Conservation (phyloP, 2,888 invertebrate genomes). For the Liopterus haemorrhoidalis region DNA sequence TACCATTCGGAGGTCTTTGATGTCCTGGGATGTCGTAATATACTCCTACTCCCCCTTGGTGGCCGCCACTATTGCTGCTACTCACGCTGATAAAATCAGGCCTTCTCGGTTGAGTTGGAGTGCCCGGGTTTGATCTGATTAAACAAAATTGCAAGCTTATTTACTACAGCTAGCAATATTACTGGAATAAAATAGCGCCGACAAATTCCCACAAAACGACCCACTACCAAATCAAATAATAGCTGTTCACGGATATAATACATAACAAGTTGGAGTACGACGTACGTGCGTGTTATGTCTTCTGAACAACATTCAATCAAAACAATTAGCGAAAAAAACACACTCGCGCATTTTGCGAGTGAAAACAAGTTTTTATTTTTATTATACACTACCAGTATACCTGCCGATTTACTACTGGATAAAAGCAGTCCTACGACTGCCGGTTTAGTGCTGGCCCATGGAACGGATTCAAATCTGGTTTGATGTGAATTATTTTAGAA, state of each 20-base stretch:
- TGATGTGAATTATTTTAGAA: too few species aligned
- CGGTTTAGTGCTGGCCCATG: too few species aligned
- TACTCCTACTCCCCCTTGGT: conserved; percentile 40
- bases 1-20: conserved; percentile 38
- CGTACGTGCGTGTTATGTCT: conserved; percentile 11
- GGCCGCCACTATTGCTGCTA: conserved; percentile 43
- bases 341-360: too few species aligned
- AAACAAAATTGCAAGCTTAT: conserved; percentile 38
- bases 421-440: too few species aligned
- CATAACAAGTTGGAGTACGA: conserved; percentile 20
- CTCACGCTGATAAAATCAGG: conserved; percentile 80
- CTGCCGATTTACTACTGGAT: too few species aligned
- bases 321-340: conserved; percentile 7
- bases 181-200: background rate
- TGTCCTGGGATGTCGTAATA: conserved; percentile 29
- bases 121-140: conserved; percentile 87
- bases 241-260: too few species aligned
- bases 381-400: too few species aligned
- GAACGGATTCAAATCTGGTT: too few species aligned
- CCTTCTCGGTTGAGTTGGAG: conserved; percentile 82
- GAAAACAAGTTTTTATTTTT: too few species aligned
- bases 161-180: conserved; percentile 34
- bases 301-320: conserved; percentile 2
- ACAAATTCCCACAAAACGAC: background rate
- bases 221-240: too few species aligned